Base-by-base conservation (phyloP, 2,797 vertebrate genomes). In the Scyliorhinus canicula region DNA sequence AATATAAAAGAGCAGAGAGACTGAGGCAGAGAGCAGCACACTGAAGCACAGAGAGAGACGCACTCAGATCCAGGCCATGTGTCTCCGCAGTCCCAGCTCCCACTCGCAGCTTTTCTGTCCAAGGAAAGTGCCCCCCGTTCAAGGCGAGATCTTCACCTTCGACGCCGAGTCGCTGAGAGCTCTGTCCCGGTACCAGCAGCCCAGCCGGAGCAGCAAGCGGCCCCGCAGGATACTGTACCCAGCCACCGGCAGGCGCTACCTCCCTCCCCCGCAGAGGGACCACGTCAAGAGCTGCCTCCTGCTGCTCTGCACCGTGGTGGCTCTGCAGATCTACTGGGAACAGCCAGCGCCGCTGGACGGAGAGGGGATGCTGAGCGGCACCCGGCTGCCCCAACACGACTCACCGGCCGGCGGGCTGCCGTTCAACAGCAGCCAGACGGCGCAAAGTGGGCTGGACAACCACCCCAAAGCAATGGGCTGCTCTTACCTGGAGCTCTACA, bases 301-400 rank as follows among this genome's bases (percentile, higher is more conserved):
- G 47, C 52, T 95, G 50, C 65, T 95, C 6, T 84, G 95, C 4
- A 26, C 85, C 28, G 65, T 95, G 40, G 85, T 95, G 35, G 47
- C 95, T 6, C 50, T 95, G 31, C 95, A 95, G n/a, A 60, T 95
- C 95, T 95, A 35, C 50, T 60, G 28, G 16, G 95, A 95, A 86
- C 84, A 95, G 28, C 57, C 35, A 47, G 71, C 2, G 3, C 52
- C 93, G 21, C 31, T n/a, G 71, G 11, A 9, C 35, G 71, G 11
- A 4, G 40, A 79, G 5, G 77, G 4, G 77, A 19, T 21, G 77
- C n/a, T 79, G n/a, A 14, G 35, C 35, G 16, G 12, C 9, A 9
- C 71, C 9, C 35, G 71, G 16, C 14, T 21, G 0, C 11, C 71
- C 2, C 35, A 14, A 3, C n/a, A n/a, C n/a, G 35, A 16, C 26